Evolutionary conservation across 2,797 vertebrate species (phyloP), one percentile per base, ranked within the genome.

Genomic region (Anabacerthia variegaticeps): DNA sequence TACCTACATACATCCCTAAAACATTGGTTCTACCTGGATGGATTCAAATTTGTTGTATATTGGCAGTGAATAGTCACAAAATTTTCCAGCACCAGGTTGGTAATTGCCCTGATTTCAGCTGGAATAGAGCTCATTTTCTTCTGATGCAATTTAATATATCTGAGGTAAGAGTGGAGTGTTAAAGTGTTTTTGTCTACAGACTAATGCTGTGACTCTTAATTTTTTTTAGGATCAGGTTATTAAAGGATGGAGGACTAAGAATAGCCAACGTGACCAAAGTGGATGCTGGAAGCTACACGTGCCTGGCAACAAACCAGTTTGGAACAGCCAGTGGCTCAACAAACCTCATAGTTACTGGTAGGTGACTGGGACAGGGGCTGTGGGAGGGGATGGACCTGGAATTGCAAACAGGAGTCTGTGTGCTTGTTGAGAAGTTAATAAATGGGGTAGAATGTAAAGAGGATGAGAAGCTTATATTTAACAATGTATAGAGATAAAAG

Each of bases 291-390:
- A 98, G 94, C 92, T 99, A 99, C 94, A 99, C 98, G 0, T 99
- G 99, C 92, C 86, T 98, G 46, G 99, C 99, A 24, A 98, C 98
- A 96, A 99, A 99, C 97, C 98, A 98, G 97, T 99, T 99, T 97
- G 99, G 99, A 85, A 97, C 97, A 19, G 99, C 99, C 20, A 99
- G 97, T 93, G 98, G 98, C 44, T 98, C 98, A 21, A 99, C 98
- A 74, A 98, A 55, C 91, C 92, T 99, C 90, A 68, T 99, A 12
- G 98, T 99, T 65, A 99, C 99, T 61, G 99, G 99, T 99, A 91
- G 75, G 91, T 84, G 66, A 78, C 32, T 88, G 85, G 59, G 41
- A 14, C 11, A 2, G 32, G 19, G 36, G 20, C 24, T 17, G 46
- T 26, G 34, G 19, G n/a, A 23, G 44, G 37, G 30, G 30, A 5